A percentile compares a stretch with the other conserved stretches of the same genome.
phyloP scores from a whole-genome alignment of 2,113 vertebrate species.

The Chauna torquata region DNA sequence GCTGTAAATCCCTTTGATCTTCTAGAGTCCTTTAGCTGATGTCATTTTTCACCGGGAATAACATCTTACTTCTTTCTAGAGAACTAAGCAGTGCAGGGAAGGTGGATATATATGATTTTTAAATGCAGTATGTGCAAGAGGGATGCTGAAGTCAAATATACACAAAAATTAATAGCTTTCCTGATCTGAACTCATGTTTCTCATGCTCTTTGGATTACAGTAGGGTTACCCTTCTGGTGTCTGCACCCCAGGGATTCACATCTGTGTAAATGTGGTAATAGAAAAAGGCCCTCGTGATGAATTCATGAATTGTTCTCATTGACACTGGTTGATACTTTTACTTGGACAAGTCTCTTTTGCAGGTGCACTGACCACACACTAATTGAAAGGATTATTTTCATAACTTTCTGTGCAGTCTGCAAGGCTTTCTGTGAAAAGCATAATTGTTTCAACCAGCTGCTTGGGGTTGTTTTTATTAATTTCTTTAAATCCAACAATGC shows the following conservation, averaged over 20 bases:
- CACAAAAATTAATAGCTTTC: conserved; percentile 74
- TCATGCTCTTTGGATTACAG: conserved; percentile 76
- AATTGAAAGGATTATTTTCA: conserved; percentile 88
- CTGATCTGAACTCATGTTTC: conserved; percentile 78
- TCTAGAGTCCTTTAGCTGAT: conserved; percentile 47
- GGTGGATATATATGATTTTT: conserved; percentile 52
- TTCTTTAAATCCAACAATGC: conserved; percentile 77
- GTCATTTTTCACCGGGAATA: conserved; percentile 58
- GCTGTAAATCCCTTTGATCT: conserved; percentile 59
- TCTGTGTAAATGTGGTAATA: conserved; percentile 79
- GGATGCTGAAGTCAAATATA: conserved; percentile 62
- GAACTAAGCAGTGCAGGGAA: not conserved
- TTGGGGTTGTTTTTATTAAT: conserved; percentile 79
- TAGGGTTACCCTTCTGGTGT: conserved; percentile 74
- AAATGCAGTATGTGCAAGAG: conserved; percentile 43
- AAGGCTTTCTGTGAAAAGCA: conserved; percentile 77
- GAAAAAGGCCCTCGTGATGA: conserved; percentile 76
- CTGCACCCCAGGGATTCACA: conserved; percentile 81
- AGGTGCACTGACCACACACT: conserved; percentile 88
- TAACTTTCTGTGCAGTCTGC: conserved; percentile 83
- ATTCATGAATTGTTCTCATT: conserved; percentile 82
- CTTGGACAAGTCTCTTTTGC: conserved; percentile 81
- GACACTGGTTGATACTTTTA: conserved; percentile 74
- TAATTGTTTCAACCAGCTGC: conserved; percentile 84
- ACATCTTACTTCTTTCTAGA: conserved; percentile 40